These are phyloP conservation scores for Conger conger DNA, from an alignment of 2,113 vertebrate genomes.

Conservation along the genomic window DNA sequence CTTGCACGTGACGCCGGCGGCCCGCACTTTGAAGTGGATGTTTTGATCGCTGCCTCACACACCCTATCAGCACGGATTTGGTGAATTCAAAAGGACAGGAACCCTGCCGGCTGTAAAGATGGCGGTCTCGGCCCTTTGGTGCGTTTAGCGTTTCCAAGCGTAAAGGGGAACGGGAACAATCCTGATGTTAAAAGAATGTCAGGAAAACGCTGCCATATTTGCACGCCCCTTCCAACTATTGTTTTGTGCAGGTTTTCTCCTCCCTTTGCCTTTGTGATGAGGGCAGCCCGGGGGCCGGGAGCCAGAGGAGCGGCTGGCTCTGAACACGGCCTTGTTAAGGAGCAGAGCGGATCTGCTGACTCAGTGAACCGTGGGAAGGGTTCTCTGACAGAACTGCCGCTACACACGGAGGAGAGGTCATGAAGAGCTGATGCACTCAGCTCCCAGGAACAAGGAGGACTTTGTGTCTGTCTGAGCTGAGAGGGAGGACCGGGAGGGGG, in stretches of 20 bases:
- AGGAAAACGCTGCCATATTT: slow-evolving; percentile 36
- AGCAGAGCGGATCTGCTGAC: slow-evolving; percentile 42
- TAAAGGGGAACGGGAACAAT: neutral
- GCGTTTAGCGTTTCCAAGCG: neutral
- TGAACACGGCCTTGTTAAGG: slow-evolving; percentile 27
- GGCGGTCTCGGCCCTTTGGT: neutral
- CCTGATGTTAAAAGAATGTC: slow-evolving; percentile 29
- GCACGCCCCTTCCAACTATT: slow-evolving; percentile 33
- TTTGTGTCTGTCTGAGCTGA: neutral
- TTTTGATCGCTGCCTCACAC: neutral
- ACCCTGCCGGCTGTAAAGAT: neutral
- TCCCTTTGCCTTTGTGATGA: slow-evolving; percentile 23
- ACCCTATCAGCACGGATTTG: neutral
- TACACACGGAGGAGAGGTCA: neutral
- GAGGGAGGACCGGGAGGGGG: slow-evolving; percentile 18
- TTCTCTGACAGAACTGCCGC: too few species aligned
- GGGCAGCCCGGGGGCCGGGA: slow-evolving; percentile 33
- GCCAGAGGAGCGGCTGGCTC: slow-evolving; percentile 50
- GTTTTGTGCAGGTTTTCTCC: neutral
- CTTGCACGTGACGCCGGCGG: too few species aligned
- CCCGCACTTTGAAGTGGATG: too few species aligned
- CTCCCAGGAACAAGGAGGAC: neutral
- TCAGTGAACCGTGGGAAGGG: slow-evolving; percentile 35
- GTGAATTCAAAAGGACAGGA: neutral
- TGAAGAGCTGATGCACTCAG: neutral